These are phyloP conservation scores for Ptyas mucosa DNA, from an alignment of 2,113 vertebrate species.

Conservation along the genomic window DNA sequence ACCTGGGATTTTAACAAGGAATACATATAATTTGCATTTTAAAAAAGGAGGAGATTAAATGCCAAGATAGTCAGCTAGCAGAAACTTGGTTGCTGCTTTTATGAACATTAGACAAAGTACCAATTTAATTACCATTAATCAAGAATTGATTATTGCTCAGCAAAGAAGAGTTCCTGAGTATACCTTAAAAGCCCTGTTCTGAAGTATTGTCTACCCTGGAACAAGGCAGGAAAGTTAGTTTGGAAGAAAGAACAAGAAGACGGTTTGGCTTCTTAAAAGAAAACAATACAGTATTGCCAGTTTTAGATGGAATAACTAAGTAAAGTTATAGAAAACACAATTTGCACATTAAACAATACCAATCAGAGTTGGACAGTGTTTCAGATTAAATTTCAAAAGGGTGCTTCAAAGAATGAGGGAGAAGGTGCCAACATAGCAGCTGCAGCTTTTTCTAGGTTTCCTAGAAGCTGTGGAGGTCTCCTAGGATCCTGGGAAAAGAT, in stretches of 20 bases:
- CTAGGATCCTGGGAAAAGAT: not conserved
- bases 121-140: not conserved
- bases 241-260: not conserved
- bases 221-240: not conserved
- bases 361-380: not conserved
- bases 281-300: not conserved
- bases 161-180: not conserved
- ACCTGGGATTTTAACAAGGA: not conserved
- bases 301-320: not conserved
- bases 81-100: not conserved
- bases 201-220: not conserved
- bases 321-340: not conserved
- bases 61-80: not conserved
- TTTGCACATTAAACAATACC: not conserved
- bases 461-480: not conserved
- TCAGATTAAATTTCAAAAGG: not conserved
- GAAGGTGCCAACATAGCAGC: not conserved
- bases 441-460: not conserved
- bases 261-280: not conserved
- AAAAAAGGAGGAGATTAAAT: not conserved
- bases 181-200: not conserved
- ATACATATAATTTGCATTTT: not conserved
- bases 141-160: not conserved
- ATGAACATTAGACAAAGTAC: not conserved
- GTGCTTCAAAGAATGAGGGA: not conserved